Evolutionary conservation across 2,888 invertebrate genomes (phyloP).

Genomic region (Clanis bilineata): DNA sequence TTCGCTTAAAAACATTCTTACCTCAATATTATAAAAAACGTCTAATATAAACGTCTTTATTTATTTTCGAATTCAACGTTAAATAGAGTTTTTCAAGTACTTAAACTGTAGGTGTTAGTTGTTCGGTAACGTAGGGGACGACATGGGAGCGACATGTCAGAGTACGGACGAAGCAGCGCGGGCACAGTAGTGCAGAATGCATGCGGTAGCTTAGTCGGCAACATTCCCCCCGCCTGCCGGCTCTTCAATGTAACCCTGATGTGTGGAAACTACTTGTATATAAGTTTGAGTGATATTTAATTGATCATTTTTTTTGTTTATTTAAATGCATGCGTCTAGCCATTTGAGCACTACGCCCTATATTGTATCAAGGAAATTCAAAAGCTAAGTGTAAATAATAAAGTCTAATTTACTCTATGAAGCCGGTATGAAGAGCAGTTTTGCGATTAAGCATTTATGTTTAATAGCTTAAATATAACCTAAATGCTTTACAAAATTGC

Average conservation of each 20-base stretch:
- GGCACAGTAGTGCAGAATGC: slow-evolving; percentile 63
- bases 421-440: neutral
- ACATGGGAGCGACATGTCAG: too few relatives aligned
- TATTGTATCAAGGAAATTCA: neutral
- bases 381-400: neutral
- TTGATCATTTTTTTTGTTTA: neutral
- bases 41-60: neutral
- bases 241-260: slow-evolving; percentile 57
- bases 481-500: too few relatives aligned
- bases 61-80: slow-evolving; percentile 1
- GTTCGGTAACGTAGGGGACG: slow-evolving; percentile 6
- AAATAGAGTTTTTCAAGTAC: slow-evolving; percentile 23
- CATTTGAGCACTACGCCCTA: neutral
- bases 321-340: neutral
- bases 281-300: neutral
- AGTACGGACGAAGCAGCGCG: slow-evolving; percentile 60
- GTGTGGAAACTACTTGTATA: slow-evolving; percentile 44
- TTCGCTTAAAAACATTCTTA: neutral
- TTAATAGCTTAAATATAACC: neutral
- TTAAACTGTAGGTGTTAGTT: slow-evolving; percentile 26
- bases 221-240: slow-evolving; percentile 58
- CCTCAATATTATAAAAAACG: neutral
- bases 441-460: neutral
- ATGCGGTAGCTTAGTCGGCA: slow-evolving; percentile 74
- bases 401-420: neutral